Base-by-base conservation (phyloP, 2,888 invertebrate genomes). In the Gastracanthus pulcherrimus region DNA sequence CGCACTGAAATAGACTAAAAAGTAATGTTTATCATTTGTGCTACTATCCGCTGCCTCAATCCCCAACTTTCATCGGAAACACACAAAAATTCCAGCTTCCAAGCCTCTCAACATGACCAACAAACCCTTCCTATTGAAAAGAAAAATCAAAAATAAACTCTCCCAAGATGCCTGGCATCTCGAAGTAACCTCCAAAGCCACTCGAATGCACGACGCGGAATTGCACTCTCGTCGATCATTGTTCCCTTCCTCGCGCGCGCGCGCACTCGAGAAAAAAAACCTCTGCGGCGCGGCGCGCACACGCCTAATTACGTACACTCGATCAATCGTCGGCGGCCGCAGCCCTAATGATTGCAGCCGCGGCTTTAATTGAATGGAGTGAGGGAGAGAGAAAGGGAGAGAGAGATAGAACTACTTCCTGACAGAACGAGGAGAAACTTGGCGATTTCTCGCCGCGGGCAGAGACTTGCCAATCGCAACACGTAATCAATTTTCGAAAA, bases 291-390 rank as follows among this genome's bases (percentile, higher is more conserved):
- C 34, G 13, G n/a, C 23, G 5, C 9, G n/a, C 48, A 36, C 45
- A 19, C 70, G 69, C 45, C 69, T 69, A 60, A 77, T 77, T 77
- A 70, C 77, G 70, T 62, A 69, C 62, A 70, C 70, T 77, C 77
- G 77, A 70, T 77, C 77, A 77, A 77, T 69, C 77, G 45, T 9
- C 45, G 41, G 41, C 62, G 67, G 29, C 67, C 55, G 11, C 67
- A 38, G 55, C 6, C n/a, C 51, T 76, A 66, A 55, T 67, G 67
- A 55, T 23, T 34, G 48, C 74, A 13, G 11, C 34, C 36, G 77
- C 16, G 69, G 45, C 60, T 60, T 76, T 70, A 77, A 77, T 77
- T 66, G 67, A 76, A 76, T 67, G n/a, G 67, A 45, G 19, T 36
- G 36, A 36, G 2, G 13, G 69, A 19, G 31, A 29, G 2, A 7